Evolutionary conservation across 2,113 vertebrate species (phyloP).

Genomic region (Gadus chalcogrammus): DNA sequence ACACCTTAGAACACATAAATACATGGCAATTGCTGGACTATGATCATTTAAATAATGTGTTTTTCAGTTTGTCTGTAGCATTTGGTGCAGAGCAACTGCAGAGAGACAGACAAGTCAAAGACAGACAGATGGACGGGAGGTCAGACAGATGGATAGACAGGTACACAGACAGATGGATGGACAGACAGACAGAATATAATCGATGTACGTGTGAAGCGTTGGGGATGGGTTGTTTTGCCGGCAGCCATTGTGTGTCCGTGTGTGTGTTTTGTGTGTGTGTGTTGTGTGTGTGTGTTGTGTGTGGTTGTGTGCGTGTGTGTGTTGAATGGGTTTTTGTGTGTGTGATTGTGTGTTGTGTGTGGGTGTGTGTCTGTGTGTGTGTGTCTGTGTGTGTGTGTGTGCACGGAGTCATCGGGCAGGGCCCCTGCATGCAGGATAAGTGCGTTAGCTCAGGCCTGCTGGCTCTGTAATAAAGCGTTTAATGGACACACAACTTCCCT

Average conservation of each 20-base stretch:
- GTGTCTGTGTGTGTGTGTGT: background rate
- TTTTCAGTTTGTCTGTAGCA: no score
- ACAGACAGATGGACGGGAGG: constrained; percentile 10
- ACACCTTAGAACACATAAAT: no score
- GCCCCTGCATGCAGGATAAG: constrained; percentile 83
- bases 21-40: no score
- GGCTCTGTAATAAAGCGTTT: constrained; percentile 99
- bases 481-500: constrained; percentile 98
- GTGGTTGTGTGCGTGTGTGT: no score
- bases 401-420: constrained; percentile 17
- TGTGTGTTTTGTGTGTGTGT: constrained; percentile 35
- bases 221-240: constrained; percentile 55
- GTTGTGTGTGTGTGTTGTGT: no score
- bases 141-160: background rate
- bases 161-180: constrained; percentile 9
- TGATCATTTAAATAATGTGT: no score
- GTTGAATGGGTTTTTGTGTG: background rate
- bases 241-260: constrained; percentile 68
- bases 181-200: constrained; percentile 31
- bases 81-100: no score
- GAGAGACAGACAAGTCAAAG: background rate
- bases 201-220: no score
- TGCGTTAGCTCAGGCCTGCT: constrained; percentile 96
- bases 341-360: constrained; percentile 16
- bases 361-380: background rate